Evolutionary conservation across 2,113 vertebrate genomes (phyloP), one percentile per base, ranked within the genome.

Genomic region (Periophthalmodon schlosseri): DNA sequence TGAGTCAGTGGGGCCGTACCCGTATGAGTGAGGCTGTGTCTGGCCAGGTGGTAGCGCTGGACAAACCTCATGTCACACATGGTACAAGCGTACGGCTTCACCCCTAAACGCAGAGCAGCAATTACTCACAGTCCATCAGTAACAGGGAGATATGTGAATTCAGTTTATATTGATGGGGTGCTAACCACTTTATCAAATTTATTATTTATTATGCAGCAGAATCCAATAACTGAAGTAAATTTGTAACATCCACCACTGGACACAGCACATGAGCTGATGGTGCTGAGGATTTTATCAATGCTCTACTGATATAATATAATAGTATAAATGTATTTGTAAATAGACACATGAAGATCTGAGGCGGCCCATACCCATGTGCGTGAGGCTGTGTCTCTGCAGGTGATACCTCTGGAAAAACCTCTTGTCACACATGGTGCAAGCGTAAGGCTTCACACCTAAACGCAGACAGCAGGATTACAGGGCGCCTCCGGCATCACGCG

Each of bases 401-500:
- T 97, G 96, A 89, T 98, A 97, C 90, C 96, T 96, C 90, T 98
- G 96, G 91, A 98, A 97, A 94, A 98, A 98, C 88, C 95, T 95
- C 96, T 96, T 97, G 87, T 97, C 95, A 76, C 96, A 97, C 78
- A 96, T 92, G 75, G 96, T 96, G 72, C 96, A 98, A 86, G 96
- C 96, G 76, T 96, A 97, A 16, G 96, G 96, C 88, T 97, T 97
- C 91, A 97, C 96, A 76, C 96, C 96, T 98, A 91, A 87, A 92
- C 86, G 88, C 82, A 91, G 79, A 93, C 88, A 88, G 87, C 82
- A 90, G 49, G 85, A 87, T 88, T 86, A 86, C 69, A 83, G 77
- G 78, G 77, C 75, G 83, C 86, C 77, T 85, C 70, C 68, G 21
- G 77, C 75, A 63, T 54, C 36, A 67, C 49, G 74, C 63, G 36